Conservation (phyloP, 2,113 vertebrate species). For the Lucifuga dentata region DNA sequence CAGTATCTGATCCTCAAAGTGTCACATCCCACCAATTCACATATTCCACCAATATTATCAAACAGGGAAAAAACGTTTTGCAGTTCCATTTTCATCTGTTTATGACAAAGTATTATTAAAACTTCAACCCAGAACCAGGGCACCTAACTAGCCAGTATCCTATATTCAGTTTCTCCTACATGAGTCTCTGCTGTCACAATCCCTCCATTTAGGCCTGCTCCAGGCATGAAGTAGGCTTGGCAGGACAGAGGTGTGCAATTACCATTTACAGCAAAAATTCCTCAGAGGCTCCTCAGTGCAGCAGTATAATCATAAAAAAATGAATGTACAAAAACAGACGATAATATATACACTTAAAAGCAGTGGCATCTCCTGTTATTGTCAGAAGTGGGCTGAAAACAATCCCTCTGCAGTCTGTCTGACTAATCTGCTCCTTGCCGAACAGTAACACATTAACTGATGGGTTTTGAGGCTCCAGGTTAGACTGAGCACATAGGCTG, state of each 20-base stretch:
- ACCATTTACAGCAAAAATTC: conserved; percentile 43
- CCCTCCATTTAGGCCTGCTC: conserved; percentile 36
- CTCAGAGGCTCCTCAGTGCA: conserved; percentile 36
- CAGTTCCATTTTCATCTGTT: conserved; percentile 36
- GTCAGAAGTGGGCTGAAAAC: background rate
- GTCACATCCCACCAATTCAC: conserved; percentile 29
- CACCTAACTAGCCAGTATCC: conserved; percentile 8
- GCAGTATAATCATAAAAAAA: conserved; percentile 27
- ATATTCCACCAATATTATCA: conserved; percentile 32
- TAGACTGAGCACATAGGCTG: too few relatives aligned
- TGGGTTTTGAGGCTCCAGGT: too few relatives aligned
- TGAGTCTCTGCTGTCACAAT: conserved; percentile 29
- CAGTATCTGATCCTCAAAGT: conserved; percentile 10
- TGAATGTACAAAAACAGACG: conserved; percentile 8
- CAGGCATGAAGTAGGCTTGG: conserved; percentile 29
- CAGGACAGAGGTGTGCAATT: conserved; percentile 44
- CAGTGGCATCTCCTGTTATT: background rate
- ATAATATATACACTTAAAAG: conserved; percentile 17
- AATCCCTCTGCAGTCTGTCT: background rate
- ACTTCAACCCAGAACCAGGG: conserved; percentile 4
- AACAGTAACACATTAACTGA: too few relatives aligned
- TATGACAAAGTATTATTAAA: conserved; percentile 23
- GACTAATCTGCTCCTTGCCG: background rate
- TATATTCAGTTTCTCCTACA: conserved; percentile 12
- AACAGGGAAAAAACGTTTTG: conserved; percentile 33